Evolutionary conservation across 2,888 invertebrate species (phyloP).

Genomic region (Anthrax anthrax): DNA sequence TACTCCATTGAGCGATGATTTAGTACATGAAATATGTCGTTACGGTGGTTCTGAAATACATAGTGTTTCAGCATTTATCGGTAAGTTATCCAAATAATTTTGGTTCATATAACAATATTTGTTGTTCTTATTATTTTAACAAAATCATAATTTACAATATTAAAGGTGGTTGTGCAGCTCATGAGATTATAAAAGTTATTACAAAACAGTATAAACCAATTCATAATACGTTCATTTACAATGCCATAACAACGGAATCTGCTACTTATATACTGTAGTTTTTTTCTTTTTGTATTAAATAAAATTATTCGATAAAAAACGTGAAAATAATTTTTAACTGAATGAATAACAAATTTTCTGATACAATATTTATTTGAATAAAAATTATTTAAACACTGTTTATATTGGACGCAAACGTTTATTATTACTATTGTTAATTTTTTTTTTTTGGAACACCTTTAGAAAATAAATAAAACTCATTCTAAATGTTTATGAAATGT

Average conservation of each 20-base stretch:
- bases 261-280: conserved; percentile 62
- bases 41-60: conserved; percentile 93
- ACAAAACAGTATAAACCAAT: conserved; percentile 94
- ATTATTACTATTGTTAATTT: too few relatives aligned
- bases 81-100: conserved; percentile 24
- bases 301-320: background rate
- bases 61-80: conserved; percentile 80
- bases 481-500: too few relatives aligned
- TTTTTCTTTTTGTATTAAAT: too few relatives aligned
- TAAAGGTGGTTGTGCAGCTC: conserved; percentile 79
- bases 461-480: too few relatives aligned
- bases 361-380: too few relatives aligned
- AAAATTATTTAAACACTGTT: too few relatives aligned
- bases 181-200: conserved; percentile 89
- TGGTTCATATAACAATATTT: background rate
- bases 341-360: too few relatives aligned
- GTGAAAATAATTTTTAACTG: too few relatives aligned
- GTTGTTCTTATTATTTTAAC: too few relatives aligned
- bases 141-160: conserved; percentile 9
- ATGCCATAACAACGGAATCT: conserved; percentile 79
- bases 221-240: conserved; percentile 89
- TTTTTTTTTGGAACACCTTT: too few relatives aligned
- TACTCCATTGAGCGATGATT: conserved; percentile 75
- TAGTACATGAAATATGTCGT: conserved; percentile 86
- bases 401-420: too few relatives aligned